Conservation (phyloP, 2,888 invertebrate genomes). For the Nomada ferruginata region DNA sequence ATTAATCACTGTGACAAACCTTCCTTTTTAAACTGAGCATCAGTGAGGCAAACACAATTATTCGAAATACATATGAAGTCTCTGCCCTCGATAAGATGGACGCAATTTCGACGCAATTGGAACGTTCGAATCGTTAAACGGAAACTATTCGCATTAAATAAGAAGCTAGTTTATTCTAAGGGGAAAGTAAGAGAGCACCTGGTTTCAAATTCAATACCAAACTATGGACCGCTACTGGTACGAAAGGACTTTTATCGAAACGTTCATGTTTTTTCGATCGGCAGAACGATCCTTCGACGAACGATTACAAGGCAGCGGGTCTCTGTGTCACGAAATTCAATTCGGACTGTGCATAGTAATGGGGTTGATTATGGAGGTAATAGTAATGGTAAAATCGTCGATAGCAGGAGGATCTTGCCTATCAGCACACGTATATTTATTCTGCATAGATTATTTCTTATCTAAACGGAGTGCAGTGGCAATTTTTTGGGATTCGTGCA, state of each 20-base stretch:
- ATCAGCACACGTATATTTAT: slow-evolving; percentile 2
- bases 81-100: neutral
- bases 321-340: slow-evolving; percentile 28
- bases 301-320: neutral
- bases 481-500: too few relatives aligned
- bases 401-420: neutral
- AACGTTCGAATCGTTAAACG: slow-evolving; percentile 37
- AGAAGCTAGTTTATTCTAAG: slow-evolving; percentile 3
- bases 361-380: slow-evolving; percentile 35
- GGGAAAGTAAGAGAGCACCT: slow-evolving; percentile 1
- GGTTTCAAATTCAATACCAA: slow-evolving; percentile 35
- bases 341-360: slow-evolving; percentile 39
- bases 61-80: slow-evolving; percentile 19
- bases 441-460: slow-evolving; percentile 12
- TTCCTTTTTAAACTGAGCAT: neutral
- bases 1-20: too few relatives aligned
- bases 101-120: slow-evolving; percentile 29
- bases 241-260: slow-evolving; percentile 41
- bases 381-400: slow-evolving; percentile 17
- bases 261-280: slow-evolving; percentile 58
- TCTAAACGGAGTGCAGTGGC: neutral
- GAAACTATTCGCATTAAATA: slow-evolving; percentile 33
- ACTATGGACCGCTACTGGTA: slow-evolving; percentile 5
- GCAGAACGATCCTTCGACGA: neutral
- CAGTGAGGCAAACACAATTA: neutral